phyloP scores from a whole-genome alignment of 2,113 vertebrate species.

The Lasiurus borealis region DNA sequence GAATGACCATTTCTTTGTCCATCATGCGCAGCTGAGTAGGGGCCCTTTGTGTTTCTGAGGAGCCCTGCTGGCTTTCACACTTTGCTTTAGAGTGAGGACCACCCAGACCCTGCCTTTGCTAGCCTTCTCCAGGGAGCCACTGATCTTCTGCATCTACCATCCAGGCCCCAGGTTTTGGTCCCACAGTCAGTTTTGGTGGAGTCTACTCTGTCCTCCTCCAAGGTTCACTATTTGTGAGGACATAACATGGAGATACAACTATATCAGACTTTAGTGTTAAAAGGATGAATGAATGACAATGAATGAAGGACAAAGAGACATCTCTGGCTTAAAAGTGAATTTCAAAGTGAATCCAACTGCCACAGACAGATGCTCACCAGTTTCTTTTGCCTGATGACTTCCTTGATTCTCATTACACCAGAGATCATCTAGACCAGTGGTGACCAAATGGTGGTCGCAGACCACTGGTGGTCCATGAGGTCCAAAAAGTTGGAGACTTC shows the following conservation, averaged over 20 bases:
- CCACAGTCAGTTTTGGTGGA: fast-evolving
- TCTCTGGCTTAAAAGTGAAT: too few relatives aligned
- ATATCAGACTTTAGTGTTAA: background rate
- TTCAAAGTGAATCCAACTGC: fast-evolving
- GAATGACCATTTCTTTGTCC: background rate
- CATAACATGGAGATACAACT: background rate
- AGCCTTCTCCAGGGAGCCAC: fast-evolving
- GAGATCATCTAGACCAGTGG: background rate
- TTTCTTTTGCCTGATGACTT: fast-evolving
- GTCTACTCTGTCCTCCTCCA: background rate
- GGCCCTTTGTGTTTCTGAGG: fast-evolving
- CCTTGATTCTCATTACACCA: fast-evolving
- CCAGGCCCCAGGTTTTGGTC: fast-evolving
- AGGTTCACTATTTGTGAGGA: background rate
- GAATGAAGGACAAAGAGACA: fast-evolving
- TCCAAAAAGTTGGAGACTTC: too few relatives aligned
- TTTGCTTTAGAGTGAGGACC: background rate
- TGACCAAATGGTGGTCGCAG: too few relatives aligned
- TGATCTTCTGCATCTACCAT: fast-evolving
- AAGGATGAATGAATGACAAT: too few relatives aligned
- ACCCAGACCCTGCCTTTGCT: too few relatives aligned
- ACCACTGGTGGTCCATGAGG: too few relatives aligned
- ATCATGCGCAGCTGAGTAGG: too few relatives aligned
- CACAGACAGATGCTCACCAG: fast-evolving
- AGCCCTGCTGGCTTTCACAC: background rate